Evolutionary conservation across 37 sponge, comb jelly and placozoan genomes (phyloP), one percentile per base, ranked within the genome.

Genomic region (Ephydatia muelleri): DNA sequence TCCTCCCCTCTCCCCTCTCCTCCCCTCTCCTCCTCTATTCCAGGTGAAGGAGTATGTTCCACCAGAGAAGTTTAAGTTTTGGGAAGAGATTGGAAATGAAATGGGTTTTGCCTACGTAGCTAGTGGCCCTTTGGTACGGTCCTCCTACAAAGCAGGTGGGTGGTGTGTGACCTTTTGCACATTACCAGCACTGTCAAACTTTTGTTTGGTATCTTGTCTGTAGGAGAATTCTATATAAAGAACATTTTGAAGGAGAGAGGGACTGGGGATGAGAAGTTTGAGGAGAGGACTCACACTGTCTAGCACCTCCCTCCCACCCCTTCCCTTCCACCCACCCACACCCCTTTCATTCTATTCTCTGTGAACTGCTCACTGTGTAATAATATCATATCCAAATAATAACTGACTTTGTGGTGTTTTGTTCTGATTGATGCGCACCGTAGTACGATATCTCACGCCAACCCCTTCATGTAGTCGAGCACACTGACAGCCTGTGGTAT

Each of bases 61-160:
- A 73, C 99, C 99, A 33, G 99, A 94, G 49, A 96, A 94, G 81
- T 98, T 96, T 80, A 87, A 94, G 74, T 93, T 91, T 36, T 98
- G 99, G 99, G 97, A 98, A 40, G 83, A 88, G 36, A 69, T 96
- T 16, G 99, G 97, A 27, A 79, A 74, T 9, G 47, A 93, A 67
- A 81, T 98, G 67, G 99, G 99, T 0, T 98, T 98, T 79, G 81
- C 87, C 26, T 98, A 98, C 89, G 93, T 94, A 8, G 99, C 99
- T 13, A 98, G 99, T 83, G 99, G 99, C n/a, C 97, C 99, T 64
- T 78, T 98, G 39, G 99, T 98, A 8, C 66, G 99, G 43, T 98
- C 99, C 32, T 98, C 99, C 9, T 98, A 98, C 85, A 96, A 91
- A 85, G 99, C 97, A 57, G 96, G 93, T 90, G 64, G 79, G 87